Percentiles rank a stretch among this genome's conserved stretches.
These are phyloP conservation scores for Rhinatrema bivittatum DNA, from an alignment of 2,797 vertebrate species.

Conservation along the genomic window DNA sequence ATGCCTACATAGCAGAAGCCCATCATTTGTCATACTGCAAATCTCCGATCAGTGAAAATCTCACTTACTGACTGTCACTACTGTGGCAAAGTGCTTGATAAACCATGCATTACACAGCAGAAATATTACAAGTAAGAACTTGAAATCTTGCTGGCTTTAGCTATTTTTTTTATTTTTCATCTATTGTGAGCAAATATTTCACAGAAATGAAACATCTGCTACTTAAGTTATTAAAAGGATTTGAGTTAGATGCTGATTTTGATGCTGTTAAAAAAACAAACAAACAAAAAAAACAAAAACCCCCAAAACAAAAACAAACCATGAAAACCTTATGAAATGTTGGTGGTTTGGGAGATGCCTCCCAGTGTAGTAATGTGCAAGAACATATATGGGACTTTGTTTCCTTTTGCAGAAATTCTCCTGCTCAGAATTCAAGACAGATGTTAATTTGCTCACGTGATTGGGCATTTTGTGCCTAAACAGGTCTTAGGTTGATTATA, in stretches of 20 bases:
- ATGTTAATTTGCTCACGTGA: too few relatives aligned
- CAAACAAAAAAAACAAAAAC: too few relatives aligned
- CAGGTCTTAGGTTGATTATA: too few relatives aligned
- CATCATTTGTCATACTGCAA: constrained; percentile 18
- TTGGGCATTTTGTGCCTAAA: too few relatives aligned
- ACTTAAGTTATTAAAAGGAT: constrained; percentile 14
- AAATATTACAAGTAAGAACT: not conserved
- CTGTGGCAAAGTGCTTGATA: not conserved
- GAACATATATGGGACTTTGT: not conserved
- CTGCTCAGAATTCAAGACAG: too few relatives aligned
- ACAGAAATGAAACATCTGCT: not conserved
- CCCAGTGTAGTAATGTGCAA: not conserved
- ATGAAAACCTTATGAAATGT: not conserved
- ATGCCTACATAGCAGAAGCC: constrained; percentile 5
- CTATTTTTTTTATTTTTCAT: too few relatives aligned
- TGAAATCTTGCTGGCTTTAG: not conserved
- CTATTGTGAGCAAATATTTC: not conserved
- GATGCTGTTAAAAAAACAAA: not conserved
- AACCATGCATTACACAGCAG: not conserved
- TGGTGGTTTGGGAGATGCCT: not conserved
- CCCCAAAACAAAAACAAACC: too few relatives aligned
- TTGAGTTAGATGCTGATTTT: constrained; percentile 5
- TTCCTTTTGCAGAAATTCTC: too few relatives aligned
- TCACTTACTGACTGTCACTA: constrained; percentile 6
- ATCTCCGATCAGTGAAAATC: not conserved